These are phyloP conservation scores for Equus quagga DNA, from an alignment of 2,113 vertebrate genomes.

Conservation along the genomic window DNA sequence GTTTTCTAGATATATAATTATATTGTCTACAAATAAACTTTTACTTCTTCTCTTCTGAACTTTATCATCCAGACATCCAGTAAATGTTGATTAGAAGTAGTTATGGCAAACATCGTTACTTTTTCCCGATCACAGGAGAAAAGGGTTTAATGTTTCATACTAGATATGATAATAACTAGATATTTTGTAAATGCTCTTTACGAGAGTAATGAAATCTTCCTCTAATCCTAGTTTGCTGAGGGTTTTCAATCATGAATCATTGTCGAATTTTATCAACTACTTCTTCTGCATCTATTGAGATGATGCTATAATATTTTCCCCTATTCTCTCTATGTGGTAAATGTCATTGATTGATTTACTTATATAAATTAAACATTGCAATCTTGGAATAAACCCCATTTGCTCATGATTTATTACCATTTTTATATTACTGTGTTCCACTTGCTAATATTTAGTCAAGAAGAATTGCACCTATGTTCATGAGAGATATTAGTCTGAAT, in stretches of 20 bases:
- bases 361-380: background rate
- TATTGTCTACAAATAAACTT: background rate
- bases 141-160: background rate
- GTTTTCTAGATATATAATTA: background rate
- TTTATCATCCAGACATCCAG: background rate
- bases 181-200: background rate
- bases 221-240: background rate
- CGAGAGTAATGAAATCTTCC: background rate
- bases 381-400: background rate
- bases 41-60: background rate
- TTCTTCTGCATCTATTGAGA: background rate
- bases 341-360: background rate
- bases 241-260: background rate
- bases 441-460: background rate
- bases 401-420: background rate
- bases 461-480: background rate
- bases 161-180: background rate
- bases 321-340: background rate
- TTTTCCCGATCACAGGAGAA: background rate
- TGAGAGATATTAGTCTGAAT: background rate
- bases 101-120: background rate
- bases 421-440: background rate
- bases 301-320: background rate
- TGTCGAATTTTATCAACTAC: background rate
- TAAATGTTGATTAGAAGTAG: background rate